Base-by-base conservation (phyloP, 2,888 invertebrate genomes). In the Augiades crinisus region DNA sequence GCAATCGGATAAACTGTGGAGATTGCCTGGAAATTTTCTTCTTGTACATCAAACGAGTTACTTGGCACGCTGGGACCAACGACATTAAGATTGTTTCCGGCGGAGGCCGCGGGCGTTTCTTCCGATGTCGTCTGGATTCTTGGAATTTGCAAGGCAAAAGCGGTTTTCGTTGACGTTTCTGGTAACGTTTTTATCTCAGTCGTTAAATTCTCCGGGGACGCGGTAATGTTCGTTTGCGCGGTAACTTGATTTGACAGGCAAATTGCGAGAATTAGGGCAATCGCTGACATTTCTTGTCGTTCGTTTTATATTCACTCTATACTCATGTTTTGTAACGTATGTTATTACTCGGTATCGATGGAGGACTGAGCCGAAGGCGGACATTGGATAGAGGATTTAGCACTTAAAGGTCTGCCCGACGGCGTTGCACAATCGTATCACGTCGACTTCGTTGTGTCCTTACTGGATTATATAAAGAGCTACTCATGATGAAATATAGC, bases 371-470 rank as follows among this genome's bases (percentile, higher is more conserved):
- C 65, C 60, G 69, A 68, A 63, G 67, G 55, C 67, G 73, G 71
- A 67, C 75, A 68, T 69, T 75, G 75, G 63, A 68, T 70, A 70
- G 75, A 70, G 88, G 87, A 88, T 88, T 88, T 84, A 78, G 88
- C 88, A 88, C 88, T 88, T 89, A 78, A 75, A 65, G 74, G 88
- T 87, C 88, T 88, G 87, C 88, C 79, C 77, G 71, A 62, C 77
- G 68, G 72, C 73, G 76, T 78, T 72, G 72, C 70, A 80, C 78
- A 82, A 78, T 78, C 75, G 80, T 83, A 81, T 81, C 80, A 79
- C 72, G 72, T 66, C 64, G 71, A 65, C 76, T 67, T 68, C 69
- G 60, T 54, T 62, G 61, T 67, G 62, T 71, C 71, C 77, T 79
- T 81, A 85, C 80, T 72, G 81, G 84, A 85, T 85, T 86, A 86